phyloP scores from a whole-genome alignment of 2,888 invertebrate species.

The Macrosoma leucophasiata region DNA sequence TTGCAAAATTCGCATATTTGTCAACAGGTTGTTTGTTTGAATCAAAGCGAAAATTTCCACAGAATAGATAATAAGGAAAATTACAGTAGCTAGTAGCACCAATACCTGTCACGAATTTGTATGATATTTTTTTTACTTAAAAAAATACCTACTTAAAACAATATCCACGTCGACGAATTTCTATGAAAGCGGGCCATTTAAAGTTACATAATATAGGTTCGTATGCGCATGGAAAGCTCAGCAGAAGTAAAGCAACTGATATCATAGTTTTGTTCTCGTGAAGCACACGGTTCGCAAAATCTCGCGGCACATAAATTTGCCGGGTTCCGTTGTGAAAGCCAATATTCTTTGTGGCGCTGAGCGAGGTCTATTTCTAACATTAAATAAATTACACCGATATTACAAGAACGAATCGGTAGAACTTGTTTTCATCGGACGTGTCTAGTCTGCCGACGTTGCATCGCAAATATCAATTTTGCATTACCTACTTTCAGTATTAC shows the following conservation, averaged over 20 bases:
- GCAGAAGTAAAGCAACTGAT: constrained; percentile 25
- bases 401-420: constrained; percentile 70
- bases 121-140: no score
- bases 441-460: constrained; percentile 49
- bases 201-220: no score
- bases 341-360: constrained; percentile 70
- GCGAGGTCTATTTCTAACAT: constrained; percentile 71
- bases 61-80: no score
- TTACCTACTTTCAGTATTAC: constrained; percentile 37
- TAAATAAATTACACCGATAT: constrained; percentile 74
- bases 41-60: no score
- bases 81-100: no score
- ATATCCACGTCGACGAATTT: no score
- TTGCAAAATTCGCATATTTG: no score
- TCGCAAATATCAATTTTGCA: constrained; percentile 56
- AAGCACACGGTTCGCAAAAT: constrained; percentile 55
- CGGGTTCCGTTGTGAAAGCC: constrained; percentile 72
- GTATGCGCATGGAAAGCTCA: no score
- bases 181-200: no score
- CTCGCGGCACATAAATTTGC: constrained; percentile 69
- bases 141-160: no score
- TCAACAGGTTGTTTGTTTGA: no score
- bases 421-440: constrained; percentile 63
- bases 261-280: constrained; percentile 53
- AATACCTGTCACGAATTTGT: no score